Evolutionary conservation across 2,797 vertebrate genomes (phyloP), one percentile per base, ranked within the genome.

Genomic region (Lepus oiostolus): DNA sequence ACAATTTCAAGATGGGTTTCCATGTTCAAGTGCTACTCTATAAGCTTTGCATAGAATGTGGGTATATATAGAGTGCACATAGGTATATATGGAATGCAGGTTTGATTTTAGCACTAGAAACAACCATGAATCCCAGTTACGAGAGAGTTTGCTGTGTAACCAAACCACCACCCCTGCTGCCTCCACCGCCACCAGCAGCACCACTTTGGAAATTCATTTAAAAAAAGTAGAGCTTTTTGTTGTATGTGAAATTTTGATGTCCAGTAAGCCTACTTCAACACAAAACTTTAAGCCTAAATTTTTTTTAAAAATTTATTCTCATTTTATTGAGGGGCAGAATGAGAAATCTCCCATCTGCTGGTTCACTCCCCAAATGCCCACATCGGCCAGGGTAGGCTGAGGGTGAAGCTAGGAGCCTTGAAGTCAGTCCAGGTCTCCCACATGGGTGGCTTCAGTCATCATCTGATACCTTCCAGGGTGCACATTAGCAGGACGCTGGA

Each of bases 11-110:
- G 42, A 74, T 52, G 26, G 3, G 19, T 79, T 52, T 91, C 88
- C 32, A 38, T 72, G 16, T 81, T 87, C 17, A 88, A 50, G 35
- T 72, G 54, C 85, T 28, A 93, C 94, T 96, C 79, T 91, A 2
- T 26, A 26, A 63, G 17, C 54, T 93, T 88, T 54, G 1, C 7
- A 38, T 17, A 71, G 84, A 68, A 74, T 62, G 79, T n/a, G 47
- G 28, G 28, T 42, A 67, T 26, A 28, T 86, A 47, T 8, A 47
- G 42, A 47, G 42, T 47, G 9, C 42, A 42, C 8, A 47, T 47
- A 47, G 42, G 8, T 47, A 9, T 47, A 47, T 47, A 47, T 47
- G 42, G 42, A 47, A 47, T 47, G 42, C 8, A 47, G 1, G 1
- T 47, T 47, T 47, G 42, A 8, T 87, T 94, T 85, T 74, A 11